phyloP scores from a whole-genome alignment of 2,113 vertebrate species.

The Halichoerus grypus region DNA sequence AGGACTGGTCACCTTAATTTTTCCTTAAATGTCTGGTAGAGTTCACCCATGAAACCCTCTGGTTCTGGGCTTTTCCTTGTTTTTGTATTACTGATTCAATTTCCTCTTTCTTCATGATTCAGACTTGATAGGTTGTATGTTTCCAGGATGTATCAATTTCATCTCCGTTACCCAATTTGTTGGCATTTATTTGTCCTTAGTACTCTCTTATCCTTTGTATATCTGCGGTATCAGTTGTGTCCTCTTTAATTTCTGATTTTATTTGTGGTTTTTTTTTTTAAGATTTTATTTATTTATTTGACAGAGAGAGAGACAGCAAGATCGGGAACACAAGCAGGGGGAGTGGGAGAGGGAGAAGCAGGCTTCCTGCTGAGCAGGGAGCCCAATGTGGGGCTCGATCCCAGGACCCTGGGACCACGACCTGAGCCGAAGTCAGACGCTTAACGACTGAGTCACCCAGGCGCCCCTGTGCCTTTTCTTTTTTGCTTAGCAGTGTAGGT shows the following conservation, averaged over 20 bases:
- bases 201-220: not conserved
- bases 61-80: not conserved
- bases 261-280: not conserved
- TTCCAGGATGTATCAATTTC: not conserved
- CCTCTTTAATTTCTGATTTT: not conserved
- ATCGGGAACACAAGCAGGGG: too few species aligned
- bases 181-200: not conserved
- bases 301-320: too few species aligned
- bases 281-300: too few species aligned
- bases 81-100: not conserved
- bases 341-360: too few species aligned
- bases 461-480: not conserved
- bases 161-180: not conserved
- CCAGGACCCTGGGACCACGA: too few species aligned
- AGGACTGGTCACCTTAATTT: not conserved
- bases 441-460: too few species aligned
- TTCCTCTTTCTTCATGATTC: not conserved
- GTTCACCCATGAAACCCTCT: not conserved
- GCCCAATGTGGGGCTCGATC: too few species aligned
- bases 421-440: too few species aligned
- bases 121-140: not conserved
- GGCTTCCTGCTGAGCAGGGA: too few species aligned
- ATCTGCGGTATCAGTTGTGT: not conserved
- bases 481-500: not conserved
- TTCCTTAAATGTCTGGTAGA: not conserved